phyloP scores from a whole-genome alignment of 2,888 invertebrate genomes.

The Tupiocoris notatus region DNA sequence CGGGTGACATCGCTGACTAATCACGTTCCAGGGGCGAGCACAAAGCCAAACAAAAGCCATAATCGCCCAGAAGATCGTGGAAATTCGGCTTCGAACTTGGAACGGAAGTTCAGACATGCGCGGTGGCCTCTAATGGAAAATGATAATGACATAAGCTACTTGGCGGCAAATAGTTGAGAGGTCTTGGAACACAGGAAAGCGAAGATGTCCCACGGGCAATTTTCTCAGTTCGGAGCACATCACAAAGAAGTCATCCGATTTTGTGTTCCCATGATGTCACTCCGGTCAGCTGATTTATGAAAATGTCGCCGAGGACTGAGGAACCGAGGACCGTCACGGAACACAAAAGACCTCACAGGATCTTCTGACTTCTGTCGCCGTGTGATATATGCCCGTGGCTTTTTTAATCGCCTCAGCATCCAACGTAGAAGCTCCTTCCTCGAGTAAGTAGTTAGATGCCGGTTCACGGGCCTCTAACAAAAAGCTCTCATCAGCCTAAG shows the following conservation, averaged over 20 bases:
- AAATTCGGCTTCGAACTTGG: neutral
- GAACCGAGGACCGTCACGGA: too few relatives aligned
- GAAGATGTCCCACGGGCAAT: slow-evolving; percentile 21
- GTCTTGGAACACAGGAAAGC: neutral
- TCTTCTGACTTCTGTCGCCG: neutral
- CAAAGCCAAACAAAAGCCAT: neutral
- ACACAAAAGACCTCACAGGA: neutral
- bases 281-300: slow-evolving; percentile 19
- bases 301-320: slow-evolving; percentile 4
- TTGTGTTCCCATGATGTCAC: slow-evolving; percentile 25
- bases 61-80: neutral
- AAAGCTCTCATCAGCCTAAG: slow-evolving; percentile 28
- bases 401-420: neutral
- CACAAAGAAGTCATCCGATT: slow-evolving; percentile 31
- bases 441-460: neutral
- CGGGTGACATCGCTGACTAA: too few relatives aligned
- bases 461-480: slow-evolving; percentile 10
- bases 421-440: neutral
- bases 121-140: neutral
- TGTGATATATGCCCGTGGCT: neutral
- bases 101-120: neutral
- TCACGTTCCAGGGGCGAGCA: neutral
- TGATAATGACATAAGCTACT: neutral
- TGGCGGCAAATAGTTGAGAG: neutral
- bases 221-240: slow-evolving; percentile 1